Evolutionary conservation across 1,140 invertebrate species (phyloP), one percentile per base, ranked within the genome.

Genomic region (Nephotettix cincticeps): DNA sequence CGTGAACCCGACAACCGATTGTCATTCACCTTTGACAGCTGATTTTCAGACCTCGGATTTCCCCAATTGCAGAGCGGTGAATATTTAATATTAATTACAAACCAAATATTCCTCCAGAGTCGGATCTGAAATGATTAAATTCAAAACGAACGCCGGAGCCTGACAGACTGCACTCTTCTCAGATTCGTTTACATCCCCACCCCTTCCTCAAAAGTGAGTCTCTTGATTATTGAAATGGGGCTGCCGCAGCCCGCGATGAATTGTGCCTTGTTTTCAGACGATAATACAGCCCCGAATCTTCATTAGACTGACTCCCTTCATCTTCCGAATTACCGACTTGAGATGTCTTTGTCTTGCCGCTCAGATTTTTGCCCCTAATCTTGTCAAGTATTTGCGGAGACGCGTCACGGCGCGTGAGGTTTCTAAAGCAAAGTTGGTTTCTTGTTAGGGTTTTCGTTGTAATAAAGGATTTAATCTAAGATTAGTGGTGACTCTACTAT

Each of bases 71-170:
- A n/a, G 4, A 25, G 56, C 25, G 56, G 56, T 61, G 56, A 61
- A 61, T 61, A 61, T 61, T 61, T 61, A 61, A 61, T 61, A 61
- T 61, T 61, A 61, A 61, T 61, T 61, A 61, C 56, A 61, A 61
- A 61, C 32, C 32, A 36, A 36, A 36, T 36, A 36, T 36, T 36
- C 32, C 32, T 36, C 32, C 4, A n/a, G n/a, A n/a, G n/a, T n/a
- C n/a, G n/a, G n/a, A n/a, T n/a, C n/a, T n/a, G 32, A 14, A 36
- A 36, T 36, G 32, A 36, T 36, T 36, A 36, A 36, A 36, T 36
- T 36, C 32, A 36, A 36, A 36, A 36, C 32, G 32, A 36, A 36
- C 32, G 14, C 32, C 32, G 32, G 32, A 36, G 32, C 32, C 32
- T 36, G 32, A 36, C 32, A 36, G 32, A 36, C 32, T 36, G 32